phyloP scores from a whole-genome alignment of 2,113 vertebrate species.

The Condylura cristata region DNA sequence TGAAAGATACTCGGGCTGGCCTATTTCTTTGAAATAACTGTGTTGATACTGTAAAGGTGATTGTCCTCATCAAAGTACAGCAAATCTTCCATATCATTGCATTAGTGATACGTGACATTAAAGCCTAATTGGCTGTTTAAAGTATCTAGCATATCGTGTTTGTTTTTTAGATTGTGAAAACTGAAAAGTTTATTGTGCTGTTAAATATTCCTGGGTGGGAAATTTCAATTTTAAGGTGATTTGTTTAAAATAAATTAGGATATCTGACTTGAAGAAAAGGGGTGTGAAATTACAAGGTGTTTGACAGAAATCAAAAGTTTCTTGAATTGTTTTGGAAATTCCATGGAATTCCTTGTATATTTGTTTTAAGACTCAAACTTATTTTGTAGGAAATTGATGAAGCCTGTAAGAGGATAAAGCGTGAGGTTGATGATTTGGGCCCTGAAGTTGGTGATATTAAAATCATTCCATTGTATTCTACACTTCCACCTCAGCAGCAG shows the following conservation, averaged over 20 bases:
- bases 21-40: slow-evolving; percentile 75
- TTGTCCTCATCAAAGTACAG: slow-evolving; percentile 86
- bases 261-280: slow-evolving; percentile 77
- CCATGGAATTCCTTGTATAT: slow-evolving; percentile 58
- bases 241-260: slow-evolving; percentile 88
- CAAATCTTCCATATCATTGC: slow-evolving; percentile 87
- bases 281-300: slow-evolving; percentile 79
- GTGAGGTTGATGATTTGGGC: slow-evolving; percentile 96
- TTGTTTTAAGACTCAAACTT: slow-evolving; percentile 64
- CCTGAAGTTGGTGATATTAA: slow-evolving; percentile 98
- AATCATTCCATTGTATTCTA: slow-evolving; percentile 98
- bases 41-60: slow-evolving; percentile 85
- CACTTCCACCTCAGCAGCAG: slow-evolving; percentile 96
- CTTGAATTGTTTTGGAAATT: slow-evolving; percentile 68
- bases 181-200: slow-evolving; percentile 86
- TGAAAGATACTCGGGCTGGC: slow-evolving; percentile 32
- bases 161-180: slow-evolving; percentile 86
- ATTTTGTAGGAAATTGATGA: slow-evolving; percentile 96
- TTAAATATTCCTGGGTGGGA: slow-evolving; percentile 87
- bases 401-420: slow-evolving; percentile 98
- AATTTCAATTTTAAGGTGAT: slow-evolving; percentile 86
- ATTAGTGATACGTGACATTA: slow-evolving; percentile 87
- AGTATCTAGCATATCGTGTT: slow-evolving; percentile 85
- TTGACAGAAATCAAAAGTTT: slow-evolving; percentile 72
- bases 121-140: slow-evolving; percentile 86